Conservation (phyloP, 2,888 invertebrate genomes). For the Hydroisotoma schaefferi region DNA sequence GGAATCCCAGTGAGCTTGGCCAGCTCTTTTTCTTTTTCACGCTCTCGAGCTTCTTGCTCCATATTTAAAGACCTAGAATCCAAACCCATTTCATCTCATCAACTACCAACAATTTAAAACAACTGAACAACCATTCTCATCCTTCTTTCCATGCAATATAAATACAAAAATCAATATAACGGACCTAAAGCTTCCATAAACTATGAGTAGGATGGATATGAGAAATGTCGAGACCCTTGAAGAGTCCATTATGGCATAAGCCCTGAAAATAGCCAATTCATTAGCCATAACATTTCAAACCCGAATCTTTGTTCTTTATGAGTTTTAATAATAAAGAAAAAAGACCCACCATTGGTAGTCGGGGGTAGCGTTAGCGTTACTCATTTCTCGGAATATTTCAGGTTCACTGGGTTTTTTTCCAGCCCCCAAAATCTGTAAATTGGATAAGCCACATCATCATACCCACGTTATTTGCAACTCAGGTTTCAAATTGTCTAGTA, state of each 20-base stretch:
- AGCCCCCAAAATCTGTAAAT: too few species aligned
- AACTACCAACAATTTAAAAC: background rate
- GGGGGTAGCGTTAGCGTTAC: too few species aligned
- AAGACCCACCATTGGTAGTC: too few species aligned
- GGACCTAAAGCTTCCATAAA: conserved; percentile 87
- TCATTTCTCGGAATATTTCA: too few species aligned
- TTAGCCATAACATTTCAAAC: too few species aligned
- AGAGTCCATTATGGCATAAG: conserved; percentile 95
- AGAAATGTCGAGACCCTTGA: conserved; percentile 94
- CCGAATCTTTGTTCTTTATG: too few species aligned
- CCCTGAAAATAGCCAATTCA: conserved; percentile 59
- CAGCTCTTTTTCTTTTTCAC: conserved; percentile 70
- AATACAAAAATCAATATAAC: background rate
- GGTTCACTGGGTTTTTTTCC: too few species aligned
- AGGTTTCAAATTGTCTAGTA: too few species aligned
- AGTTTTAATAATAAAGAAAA: too few species aligned
- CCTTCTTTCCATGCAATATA: background rate
- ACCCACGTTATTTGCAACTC: too few species aligned
- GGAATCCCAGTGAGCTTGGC: conserved; percentile 63
- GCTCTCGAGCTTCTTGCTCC: conserved; percentile 88
- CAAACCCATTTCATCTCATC: background rate
- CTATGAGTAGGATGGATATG: conserved; percentile 94
- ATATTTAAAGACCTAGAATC: conserved; percentile 81
- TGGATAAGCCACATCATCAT: too few species aligned
- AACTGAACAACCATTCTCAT: background rate